Evolutionary conservation across 2,888 invertebrate species (phyloP), one percentile per base, ranked within the genome.

Genomic region (Eulithis testata): DNA sequence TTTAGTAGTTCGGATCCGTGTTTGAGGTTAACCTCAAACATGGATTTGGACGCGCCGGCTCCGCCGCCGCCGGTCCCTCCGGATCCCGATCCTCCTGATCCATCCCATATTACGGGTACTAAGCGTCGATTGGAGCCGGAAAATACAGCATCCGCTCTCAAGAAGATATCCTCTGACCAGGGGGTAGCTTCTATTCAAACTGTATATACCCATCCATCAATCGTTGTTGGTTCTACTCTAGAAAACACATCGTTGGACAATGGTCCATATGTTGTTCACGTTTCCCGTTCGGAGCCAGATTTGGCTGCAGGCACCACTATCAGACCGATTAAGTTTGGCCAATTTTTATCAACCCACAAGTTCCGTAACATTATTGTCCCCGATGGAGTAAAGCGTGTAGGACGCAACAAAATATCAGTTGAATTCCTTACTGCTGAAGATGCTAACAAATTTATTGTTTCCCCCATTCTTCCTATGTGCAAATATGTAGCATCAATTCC

Each of bases 271-370:
- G 47, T 61, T 1, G 60, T 61, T 1, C 54, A 54, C 9, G 54
- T 61, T 49, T 54, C 53, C 21, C 51, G 53, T 4, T 14, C 14
- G 2, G 53, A 53, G 53, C 40, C 53, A 36, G 53, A 53, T 4
- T 40, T 7, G 9, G 12, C 52, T 11, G 53, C 52, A 4, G 40
- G 49, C 2, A 61, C 61, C 0, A 50, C 54, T 2, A n/a, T 61
- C 2, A 37, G 55, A 12, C 62, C 62, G 6, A 50, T 62, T 0
- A 50, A 55, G 21, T 62, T 62, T 51, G 62, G 62, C 2, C 55
- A 51, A 44, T 62, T 62, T 12, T 9, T 56, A 7, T 1, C 36
- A 11, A 50, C 11, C 9, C 40, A 56, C 6, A 51, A 55, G 12
- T 50, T 56, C 12, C 2, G 11, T 11, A 55, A 55, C 49, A 54